Evolutionary conservation across 2,888 invertebrate species (phyloP).

Genomic region (Drosophila heteroneura): DNA sequence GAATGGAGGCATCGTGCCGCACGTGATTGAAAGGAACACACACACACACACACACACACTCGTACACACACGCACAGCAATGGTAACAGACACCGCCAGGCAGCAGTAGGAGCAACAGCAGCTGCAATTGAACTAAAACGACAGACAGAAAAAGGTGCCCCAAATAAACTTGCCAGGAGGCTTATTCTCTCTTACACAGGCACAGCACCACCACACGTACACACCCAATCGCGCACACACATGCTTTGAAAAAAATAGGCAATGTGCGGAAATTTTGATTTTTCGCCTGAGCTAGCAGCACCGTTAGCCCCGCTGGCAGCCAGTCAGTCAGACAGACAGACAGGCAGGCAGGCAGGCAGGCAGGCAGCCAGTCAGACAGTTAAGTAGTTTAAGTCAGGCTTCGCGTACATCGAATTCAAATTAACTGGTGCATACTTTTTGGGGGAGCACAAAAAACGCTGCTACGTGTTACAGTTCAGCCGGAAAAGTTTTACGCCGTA

Average conservation of each 20-base stretch:
- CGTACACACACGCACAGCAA: slow-evolving; percentile 19
- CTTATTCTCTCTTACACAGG: background rate
- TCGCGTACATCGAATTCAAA: slow-evolving; percentile 72
- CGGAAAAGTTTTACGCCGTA: slow-evolving; percentile 48
- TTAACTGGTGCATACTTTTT: slow-evolving; percentile 75
- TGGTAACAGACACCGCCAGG: slow-evolving; percentile 63
- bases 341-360: background rate
- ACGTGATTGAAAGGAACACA: slow-evolving; percentile 63
- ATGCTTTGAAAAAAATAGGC: slow-evolving; percentile 66
- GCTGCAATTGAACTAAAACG: slow-evolving; percentile 50
- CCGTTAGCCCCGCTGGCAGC: slow-evolving; percentile 31
- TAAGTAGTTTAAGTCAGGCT: slow-evolving; percentile 67
- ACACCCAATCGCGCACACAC: slow-evolving; percentile 15
- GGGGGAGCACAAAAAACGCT: slow-evolving; percentile 55
- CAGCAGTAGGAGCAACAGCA: slow-evolving; percentile 9
- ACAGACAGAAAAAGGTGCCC: slow-evolving; percentile 24
- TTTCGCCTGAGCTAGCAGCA: slow-evolving; percentile 73
- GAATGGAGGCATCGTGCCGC: slow-evolving; percentile 60
- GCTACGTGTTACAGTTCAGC: slow-evolving; percentile 56
- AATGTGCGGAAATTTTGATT: slow-evolving; percentile 81
- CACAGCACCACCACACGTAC: slow-evolving; percentile 2
- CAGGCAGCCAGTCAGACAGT: slow-evolving; percentile 11
- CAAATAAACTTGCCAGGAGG: slow-evolving; percentile 52
- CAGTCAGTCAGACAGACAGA: background rate
- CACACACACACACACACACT: slow-evolving; percentile 18